Conservation (phyloP, 1,140 invertebrate species). For the Euura lappo region DNA sequence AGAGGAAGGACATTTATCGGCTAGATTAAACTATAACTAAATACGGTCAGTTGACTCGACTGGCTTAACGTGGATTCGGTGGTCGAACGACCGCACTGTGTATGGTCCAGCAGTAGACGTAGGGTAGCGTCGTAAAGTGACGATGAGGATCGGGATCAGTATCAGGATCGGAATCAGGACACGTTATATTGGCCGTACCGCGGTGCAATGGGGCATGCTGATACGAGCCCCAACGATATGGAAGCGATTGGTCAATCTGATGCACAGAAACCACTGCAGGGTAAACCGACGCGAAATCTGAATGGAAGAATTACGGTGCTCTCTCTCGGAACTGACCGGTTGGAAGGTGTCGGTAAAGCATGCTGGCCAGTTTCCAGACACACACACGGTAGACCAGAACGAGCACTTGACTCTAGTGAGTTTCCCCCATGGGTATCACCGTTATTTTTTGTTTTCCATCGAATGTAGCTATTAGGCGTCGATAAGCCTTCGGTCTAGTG, state of each 20-base stretch:
- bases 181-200: conserved; percentile 61
- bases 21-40: no score
- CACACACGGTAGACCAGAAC: no score
- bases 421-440: no score
- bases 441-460: conserved; percentile 2
- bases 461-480: conserved; percentile 46
- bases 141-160: conserved; percentile 42
- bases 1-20: no score
- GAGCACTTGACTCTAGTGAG: no score
- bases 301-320: neutral
- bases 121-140: conserved; percentile 56
- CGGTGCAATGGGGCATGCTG: conserved; percentile 60
- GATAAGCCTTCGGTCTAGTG: conserved; percentile 51
- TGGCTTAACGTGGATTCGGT: no score
- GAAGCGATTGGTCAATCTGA: conserved; percentile 13
- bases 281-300: neutral
- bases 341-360: neutral
- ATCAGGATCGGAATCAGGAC: conserved; percentile 39
- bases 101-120: conserved; percentile 37
- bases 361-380: neutral
- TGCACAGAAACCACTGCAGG: neutral
- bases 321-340: neutral
- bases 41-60: no score
- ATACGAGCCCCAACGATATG: conserved; percentile 37
- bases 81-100: neutral